Evolutionary conservation across 64 coral and sea anemone species (phyloP), one percentile per base, ranked within the genome.

Genomic region (Dendronephthya gigantea): DNA sequence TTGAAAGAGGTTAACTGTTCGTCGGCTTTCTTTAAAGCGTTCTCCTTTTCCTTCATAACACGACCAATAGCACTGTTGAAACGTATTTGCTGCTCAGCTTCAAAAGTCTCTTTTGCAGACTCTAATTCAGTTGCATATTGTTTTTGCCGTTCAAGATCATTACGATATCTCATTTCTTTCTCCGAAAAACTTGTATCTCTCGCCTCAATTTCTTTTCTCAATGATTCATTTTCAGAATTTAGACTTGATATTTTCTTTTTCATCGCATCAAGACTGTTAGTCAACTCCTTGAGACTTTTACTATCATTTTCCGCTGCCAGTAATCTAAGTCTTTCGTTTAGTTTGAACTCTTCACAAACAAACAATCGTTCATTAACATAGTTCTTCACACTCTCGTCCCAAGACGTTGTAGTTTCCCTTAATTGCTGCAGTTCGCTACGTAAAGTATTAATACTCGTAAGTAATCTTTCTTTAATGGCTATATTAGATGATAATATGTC

Each of bases 161-260:
- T 29, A 17, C 72, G 72, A 79, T 79, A 79, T 39, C 72, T 79
- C 9, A 39, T 36, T 39, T 36, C 32, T 79, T 79, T 34, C 31
- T 79, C 72, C 15, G 30, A 36, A 79, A 79, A 79, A 36, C 32
- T 79, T 79, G 15, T 29, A 34, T 79, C 72, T 79, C 36, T 79
- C 1, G 72, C 72, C 36, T 79, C 17, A 36, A 79, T 34, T 39
- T 79, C 72, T 79, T 79, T 79, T 39, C 72, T 35, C 17, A 79
- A 79, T 39, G 72, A 79, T 39, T 79, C 72, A 7, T 79, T 79
- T 34, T 79, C 72, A 33, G 72, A 79, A 79, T 34, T 79, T 16
- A 79, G 32, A 79, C 25, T 33, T 28, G 27, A 1, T 8, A 79
- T 29, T 79, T 79, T 79, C 36, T 39, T 79, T 34, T 29, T 39